phyloP scores from a whole-genome alignment of 2,888 invertebrate genomes.

The Trissolcus brochymenae region DNA sequence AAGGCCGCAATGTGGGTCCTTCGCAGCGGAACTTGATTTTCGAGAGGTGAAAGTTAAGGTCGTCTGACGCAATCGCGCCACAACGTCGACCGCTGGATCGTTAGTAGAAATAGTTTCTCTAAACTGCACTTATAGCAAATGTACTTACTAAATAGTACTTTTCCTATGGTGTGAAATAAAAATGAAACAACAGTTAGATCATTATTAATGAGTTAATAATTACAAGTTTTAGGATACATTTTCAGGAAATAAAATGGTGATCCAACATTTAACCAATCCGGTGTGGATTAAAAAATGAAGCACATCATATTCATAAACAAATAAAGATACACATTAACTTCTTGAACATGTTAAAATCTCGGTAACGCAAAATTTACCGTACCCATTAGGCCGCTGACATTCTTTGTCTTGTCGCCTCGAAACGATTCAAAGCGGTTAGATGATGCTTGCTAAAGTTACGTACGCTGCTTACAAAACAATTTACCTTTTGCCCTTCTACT shows the following conservation, averaged over 20 bases:
- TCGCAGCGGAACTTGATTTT: slow-evolving; percentile 56
- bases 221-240: neutral
- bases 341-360: slow-evolving; percentile 59
- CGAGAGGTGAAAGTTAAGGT: slow-evolving; percentile 60
- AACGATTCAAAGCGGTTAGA: slow-evolving; percentile 57
- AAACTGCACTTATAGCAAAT: slow-evolving; percentile 28
- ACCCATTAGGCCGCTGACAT: slow-evolving; percentile 70
- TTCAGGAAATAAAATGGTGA: neutral
- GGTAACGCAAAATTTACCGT: slow-evolving; percentile 71
- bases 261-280: neutral
- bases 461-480: slow-evolving; percentile 65
- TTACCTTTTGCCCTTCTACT: slow-evolving; percentile 61
- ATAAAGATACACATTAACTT: slow-evolving; percentile 40
- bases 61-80: slow-evolving; percentile 56
- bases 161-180: neutral
- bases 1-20: slow-evolving; percentile 53
- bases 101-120: slow-evolving; percentile 51
- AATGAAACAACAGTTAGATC: neutral
- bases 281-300: too few species aligned
- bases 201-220: neutral
- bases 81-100: slow-evolving; percentile 23
- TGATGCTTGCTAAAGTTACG: slow-evolving; percentile 56
- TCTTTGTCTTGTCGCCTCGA: slow-evolving; percentile 72
- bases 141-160: slow-evolving; percentile 4
- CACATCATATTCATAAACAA: slow-evolving; percentile 18